Percentiles rank a stretch among this genome's conserved stretches.
Evolutionary conservation across 2,888 invertebrate species (phyloP).

Genomic region (Drosophila greeni): DNA sequence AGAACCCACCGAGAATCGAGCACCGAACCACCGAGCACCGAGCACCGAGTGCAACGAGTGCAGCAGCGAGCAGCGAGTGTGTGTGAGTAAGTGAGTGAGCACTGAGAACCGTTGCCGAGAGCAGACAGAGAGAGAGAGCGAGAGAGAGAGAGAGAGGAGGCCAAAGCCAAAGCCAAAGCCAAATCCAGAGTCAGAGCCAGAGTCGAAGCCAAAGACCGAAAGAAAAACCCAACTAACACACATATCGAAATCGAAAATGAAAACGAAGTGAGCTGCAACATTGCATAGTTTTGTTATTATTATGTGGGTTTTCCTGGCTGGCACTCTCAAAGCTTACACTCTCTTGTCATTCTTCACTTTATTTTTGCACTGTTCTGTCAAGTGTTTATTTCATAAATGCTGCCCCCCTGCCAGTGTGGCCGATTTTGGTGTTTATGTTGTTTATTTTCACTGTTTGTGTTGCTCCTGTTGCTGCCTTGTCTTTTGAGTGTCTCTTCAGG

Average conservation of each 20-base stretch:
- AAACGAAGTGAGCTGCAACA: constrained; percentile 21
- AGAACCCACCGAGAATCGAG: constrained; percentile 34
- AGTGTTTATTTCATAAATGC: constrained; percentile 7
- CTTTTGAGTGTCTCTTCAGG: neutral
- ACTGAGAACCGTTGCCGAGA: constrained; percentile 16
- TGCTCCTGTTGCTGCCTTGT: neutral
- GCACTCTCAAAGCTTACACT: constrained; percentile 18
- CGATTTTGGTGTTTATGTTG: neutral
- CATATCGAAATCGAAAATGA: constrained; percentile 33
- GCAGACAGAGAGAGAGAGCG: constrained; percentile 3
- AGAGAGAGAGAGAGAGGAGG: constrained; percentile 2
- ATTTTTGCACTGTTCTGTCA: constrained; percentile 6
- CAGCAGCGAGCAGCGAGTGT: constrained; percentile 17
- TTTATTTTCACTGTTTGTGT: neutral
- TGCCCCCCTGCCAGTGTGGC: neutral
- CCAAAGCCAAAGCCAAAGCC: constrained; percentile 8
- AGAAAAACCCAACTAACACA: constrained; percentile 40
- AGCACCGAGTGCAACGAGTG: constrained; percentile 10
- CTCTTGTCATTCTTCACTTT: neutral
- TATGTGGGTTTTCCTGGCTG: constrained; percentile 42
- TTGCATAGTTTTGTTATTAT: neutral
- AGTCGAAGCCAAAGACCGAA: constrained; percentile 1
- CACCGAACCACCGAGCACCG: constrained; percentile 4
- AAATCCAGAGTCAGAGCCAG: neutral
- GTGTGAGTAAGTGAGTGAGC: constrained; percentile 11